Base-by-base conservation (phyloP, 2,113 vertebrate genomes). In the Hiodon alosoides region DNA sequence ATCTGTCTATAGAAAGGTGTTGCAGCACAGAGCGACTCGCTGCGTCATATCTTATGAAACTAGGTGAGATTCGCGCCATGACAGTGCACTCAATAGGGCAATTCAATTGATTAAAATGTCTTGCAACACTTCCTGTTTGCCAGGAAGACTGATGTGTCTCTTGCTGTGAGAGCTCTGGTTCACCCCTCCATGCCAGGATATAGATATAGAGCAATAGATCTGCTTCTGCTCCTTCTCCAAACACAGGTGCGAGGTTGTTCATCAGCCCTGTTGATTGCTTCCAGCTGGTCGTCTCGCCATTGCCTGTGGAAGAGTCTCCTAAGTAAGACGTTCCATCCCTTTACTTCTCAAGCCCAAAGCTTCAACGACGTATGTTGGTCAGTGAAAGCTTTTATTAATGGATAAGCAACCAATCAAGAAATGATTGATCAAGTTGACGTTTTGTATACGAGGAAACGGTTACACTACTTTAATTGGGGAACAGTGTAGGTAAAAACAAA, bases 91-190 rank as follows among this genome's bases (percentile, higher is more conserved):
- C 71, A 16, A 64, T 62, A 64, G 59, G 59, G 7, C 71, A 50
- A 50, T 48, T 53, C 64, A 11, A 67, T 74, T 67, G 13, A 67
- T 67, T 62, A 74, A 67, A 67, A 67, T 65, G 64, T 58, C 10
- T 62, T 65, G n/a, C 73, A 67, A 50, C 53, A 7, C 61, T 61
- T 13, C 58, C 17, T 11, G 17, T 46, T 74, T 67, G 11, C 8
- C 52, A 46, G 62, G 62, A 67, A n/a, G 13, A 5, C 54, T 57
- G 54, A 17, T 55, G 16, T 46, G 17, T 16, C 53, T 46, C 64
- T 58, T 13, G 53, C 65, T 67, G 64, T 11, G 64, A 57, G 31
- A n/a, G 55, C 64, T 57, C 53, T 46, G 52, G 17, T 66, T 67
- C 16, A 9, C 14, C 62, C 61, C 52, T 46, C 54, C 7, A 1